Evolutionary conservation across 1,140 invertebrate genomes (phyloP), one percentile per base, ranked within the genome.

Genomic region (Agrilus planipennis): DNA sequence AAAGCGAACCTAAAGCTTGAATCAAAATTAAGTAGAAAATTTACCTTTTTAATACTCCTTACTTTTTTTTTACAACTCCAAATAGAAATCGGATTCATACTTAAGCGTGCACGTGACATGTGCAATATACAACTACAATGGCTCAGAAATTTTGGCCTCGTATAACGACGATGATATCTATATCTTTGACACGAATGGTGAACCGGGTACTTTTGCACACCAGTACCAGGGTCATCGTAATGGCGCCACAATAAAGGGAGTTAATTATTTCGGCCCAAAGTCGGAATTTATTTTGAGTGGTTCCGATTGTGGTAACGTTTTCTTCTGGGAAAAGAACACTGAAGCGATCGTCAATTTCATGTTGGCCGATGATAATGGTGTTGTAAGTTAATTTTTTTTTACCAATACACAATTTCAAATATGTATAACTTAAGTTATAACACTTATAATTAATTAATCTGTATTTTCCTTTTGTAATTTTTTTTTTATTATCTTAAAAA

Each of bases 111-210:
- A 89, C 60, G 74, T 94, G 0, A 94, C 90, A 4, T 88, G 80
- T 58, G 84, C 84, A 19, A 76, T 91, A 1, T 96, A 91, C 62
- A 94, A 89, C 68, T 77, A 91, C 63, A 84, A 89, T 63, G 90
- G 91, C 28, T 73, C 77, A 42, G 88, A 94, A 68, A 81, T 97
- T 42, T 62, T 97, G 11, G 89, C 83, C 3, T 86, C 87, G 0
- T 96, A 93, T 61, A 93, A 88, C 63, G 88, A 95, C 65, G 89
- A 91, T 41, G 81, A 90, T 57, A 87, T 97, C 51, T 96, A 92
- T 68, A 62, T 93, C 16, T 95, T 91, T 60, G 79, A 92, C 63
- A 71, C 73, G n/a, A 65, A 64, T 27, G 57, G 36, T 12, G 11
- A 5, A 3, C 34, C 23, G 14, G 16, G 30, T 64, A 68, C 42